Evolutionary conservation across 2,113 vertebrate genomes (phyloP), one percentile per base, ranked within the genome.

Genomic region (Erythrolamprus reginae): DNA sequence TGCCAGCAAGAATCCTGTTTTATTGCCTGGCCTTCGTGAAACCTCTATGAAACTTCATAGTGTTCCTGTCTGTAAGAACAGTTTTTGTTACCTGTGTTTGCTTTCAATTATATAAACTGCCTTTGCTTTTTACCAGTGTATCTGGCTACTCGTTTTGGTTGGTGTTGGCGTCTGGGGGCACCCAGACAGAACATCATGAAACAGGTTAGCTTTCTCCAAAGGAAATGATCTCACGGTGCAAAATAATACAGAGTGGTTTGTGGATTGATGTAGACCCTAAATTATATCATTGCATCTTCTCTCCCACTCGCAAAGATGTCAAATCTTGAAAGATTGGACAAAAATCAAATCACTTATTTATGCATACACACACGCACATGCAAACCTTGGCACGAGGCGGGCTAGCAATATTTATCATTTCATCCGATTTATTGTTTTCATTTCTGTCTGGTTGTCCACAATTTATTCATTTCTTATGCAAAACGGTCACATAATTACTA

Each of bases 251-350:
- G 6, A 92, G 51, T 84, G 92, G 23, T 1, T 86, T 23, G 87
- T 61, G 6, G 61, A 94, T 24, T 90, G 26, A 90, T 88, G 47
- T 92, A 93, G 93, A 82, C 93, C 89, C 89, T 88, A 91, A 42
- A 92, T 12, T 87, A 8, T 47, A 94, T 91, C n/a, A 2, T 5
- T n/a, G 10, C 28, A n/a, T 12, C 77, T 3, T 26, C 55, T 23
- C 23, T 56, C 9, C 12, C 10, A 15, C 2, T 0, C n/a, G n/a
- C 65, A 82, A n/a, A 45, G 82, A 70, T 61, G 87, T 86, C 82
- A 94, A 83, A 89, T 65, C 4, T 88, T 77, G 92, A 90, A 89
- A 6, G 1, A 7, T 58, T 89, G 24, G 90, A 13, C 19, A 92
- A 33, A 65, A 93, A 86, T 88, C 4, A 0, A 93, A 89, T 86